A percentile compares a stretch with the other conserved stretches of the same genome.
Conservation (phyloP, 2,888 invertebrate genomes). For the Netelia fuscicornis region DNA sequence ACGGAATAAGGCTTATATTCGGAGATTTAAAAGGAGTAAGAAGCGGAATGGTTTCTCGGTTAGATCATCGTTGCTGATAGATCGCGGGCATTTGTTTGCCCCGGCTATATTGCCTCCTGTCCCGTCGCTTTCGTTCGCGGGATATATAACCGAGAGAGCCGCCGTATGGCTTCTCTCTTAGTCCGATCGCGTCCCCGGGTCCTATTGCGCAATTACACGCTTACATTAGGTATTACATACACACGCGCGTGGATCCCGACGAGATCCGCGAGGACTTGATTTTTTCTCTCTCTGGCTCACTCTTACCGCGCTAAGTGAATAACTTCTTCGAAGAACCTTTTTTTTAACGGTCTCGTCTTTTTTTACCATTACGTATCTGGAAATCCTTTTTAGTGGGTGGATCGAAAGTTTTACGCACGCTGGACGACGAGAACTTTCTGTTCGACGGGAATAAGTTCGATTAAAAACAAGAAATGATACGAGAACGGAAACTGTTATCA, state of each 20-base stretch:
- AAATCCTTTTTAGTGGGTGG: conserved; percentile 49
- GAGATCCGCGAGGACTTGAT: conserved; percentile 38
- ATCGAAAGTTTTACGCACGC: conserved; percentile 38
- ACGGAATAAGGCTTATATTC: not conserved
- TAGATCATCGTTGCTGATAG: conserved; percentile 76
- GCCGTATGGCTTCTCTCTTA: conserved; percentile 40
- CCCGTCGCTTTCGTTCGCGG: conserved; percentile 60
- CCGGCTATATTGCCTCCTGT: conserved; percentile 75
- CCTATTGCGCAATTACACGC: conserved; percentile 55
- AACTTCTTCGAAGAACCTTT: not conserved
- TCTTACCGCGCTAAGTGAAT: not conserved
- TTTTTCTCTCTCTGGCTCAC: not conserved
- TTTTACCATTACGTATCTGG: conserved; percentile 32
- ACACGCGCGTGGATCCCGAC: conserved; percentile 45
- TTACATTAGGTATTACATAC: conserved; percentile 40
- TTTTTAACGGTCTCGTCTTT: conserved; percentile 16
- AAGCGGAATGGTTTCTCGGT: conserved; percentile 46
- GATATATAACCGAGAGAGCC: conserved; percentile 30
- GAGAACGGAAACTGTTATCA: not conserved
- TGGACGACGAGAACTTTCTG: too few species aligned
- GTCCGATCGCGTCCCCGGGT: conserved; percentile 38
- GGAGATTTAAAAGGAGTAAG: conserved; percentile 9
- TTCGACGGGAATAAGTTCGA: not conserved
- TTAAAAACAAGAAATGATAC: not conserved
- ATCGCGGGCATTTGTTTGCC: conserved; percentile 81